Percentiles rank a stretch among this genome's conserved stretches.
Evolutionary conservation across 2,888 invertebrate genomes (phyloP).

Genomic region (Drosophila nr. fundita): DNA sequence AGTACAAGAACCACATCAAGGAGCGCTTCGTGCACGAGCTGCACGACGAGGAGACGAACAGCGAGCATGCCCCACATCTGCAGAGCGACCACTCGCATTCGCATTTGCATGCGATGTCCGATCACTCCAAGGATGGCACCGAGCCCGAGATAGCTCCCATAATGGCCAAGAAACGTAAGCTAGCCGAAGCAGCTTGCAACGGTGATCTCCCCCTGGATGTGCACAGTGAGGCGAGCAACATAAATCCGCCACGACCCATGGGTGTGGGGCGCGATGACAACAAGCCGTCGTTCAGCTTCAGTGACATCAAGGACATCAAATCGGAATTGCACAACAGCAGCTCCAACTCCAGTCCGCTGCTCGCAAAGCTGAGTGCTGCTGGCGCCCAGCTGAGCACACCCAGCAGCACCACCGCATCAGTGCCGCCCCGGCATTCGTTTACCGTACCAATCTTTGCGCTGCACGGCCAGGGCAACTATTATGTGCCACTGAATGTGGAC

Average conservation of each 20-base stretch:
- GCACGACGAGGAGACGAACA: slow-evolving; percentile 84
- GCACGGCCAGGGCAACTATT: slow-evolving; percentile 94
- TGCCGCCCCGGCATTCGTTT: slow-evolving; percentile 81
- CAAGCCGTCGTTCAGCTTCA: slow-evolving; percentile 78
- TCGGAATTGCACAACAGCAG: slow-evolving; percentile 76
- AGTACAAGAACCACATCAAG: slow-evolving; percentile 97
- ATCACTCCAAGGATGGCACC: slow-evolving; percentile 84
- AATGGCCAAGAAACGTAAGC: slow-evolving; percentile 82
- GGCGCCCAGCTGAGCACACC: slow-evolving; percentile 67
- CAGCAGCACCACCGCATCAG: slow-evolving; percentile 71
- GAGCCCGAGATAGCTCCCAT: slow-evolving; percentile 83
- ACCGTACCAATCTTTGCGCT: slow-evolving; percentile 95
- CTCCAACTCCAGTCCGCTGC: slow-evolving; percentile 68
- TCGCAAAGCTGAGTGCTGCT: slow-evolving; percentile 61
- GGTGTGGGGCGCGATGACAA: slow-evolving; percentile 68
- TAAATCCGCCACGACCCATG: slow-evolving; percentile 39
- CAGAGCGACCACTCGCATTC: slow-evolving; percentile 83
- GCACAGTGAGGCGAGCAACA: slow-evolving; percentile 54
- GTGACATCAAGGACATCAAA: slow-evolving; percentile 81
- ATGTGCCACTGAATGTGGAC: slow-evolving; percentile 94
- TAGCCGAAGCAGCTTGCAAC: slow-evolving; percentile 72
- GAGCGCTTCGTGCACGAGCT: slow-evolving; percentile 90
- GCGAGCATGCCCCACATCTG: slow-evolving; percentile 84
- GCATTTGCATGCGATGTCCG: slow-evolving; percentile 81
- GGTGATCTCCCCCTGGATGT: slow-evolving; percentile 51